phyloP scores from a whole-genome alignment of 2,113 vertebrate species.

The Pandion haliaetus region DNA sequence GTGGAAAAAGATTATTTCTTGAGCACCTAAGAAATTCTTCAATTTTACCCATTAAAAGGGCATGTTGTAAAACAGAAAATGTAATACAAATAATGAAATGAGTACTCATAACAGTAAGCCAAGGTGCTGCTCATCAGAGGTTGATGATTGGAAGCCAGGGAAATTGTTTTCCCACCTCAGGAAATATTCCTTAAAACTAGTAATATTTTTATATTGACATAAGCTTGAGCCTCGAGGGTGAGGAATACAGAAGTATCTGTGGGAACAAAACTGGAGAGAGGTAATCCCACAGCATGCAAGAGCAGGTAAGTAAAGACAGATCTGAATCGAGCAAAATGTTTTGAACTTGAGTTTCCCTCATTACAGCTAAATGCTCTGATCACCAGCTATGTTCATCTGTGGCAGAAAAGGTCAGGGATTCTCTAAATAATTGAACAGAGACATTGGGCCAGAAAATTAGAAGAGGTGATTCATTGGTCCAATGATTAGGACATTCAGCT shows the following conservation, averaged over 20 bases:
- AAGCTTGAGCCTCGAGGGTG: neutral
- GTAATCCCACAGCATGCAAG: neutral
- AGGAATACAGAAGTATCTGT: neutral
- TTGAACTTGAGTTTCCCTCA: neutral
- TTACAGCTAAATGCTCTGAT: neutral
- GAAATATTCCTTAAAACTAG: neutral
- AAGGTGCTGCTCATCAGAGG: neutral
- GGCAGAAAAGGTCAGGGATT: neutral
- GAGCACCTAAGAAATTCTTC: neutral
- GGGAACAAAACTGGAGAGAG: neutral
- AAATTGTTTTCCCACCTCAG: neutral
- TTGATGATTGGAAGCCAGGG: neutral
- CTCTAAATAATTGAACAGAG: slow-evolving; percentile 41
- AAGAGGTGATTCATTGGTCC: slow-evolving; percentile 18
- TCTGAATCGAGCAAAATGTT: neutral
- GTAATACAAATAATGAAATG: neutral
- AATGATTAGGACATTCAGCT: neutral
- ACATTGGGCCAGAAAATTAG: slow-evolving; percentile 30
- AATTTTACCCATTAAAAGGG: neutral
- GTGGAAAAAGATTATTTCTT: neutral
- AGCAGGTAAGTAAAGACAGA: neutral
- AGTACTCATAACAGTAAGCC: neutral
- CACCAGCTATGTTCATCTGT: neutral
- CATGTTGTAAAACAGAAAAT: neutral
- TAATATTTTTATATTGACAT: neutral